These are phyloP conservation scores for Cnemophilus loriae DNA, from an alignment of 2,113 vertebrate genomes.

Conservation along the genomic window DNA sequence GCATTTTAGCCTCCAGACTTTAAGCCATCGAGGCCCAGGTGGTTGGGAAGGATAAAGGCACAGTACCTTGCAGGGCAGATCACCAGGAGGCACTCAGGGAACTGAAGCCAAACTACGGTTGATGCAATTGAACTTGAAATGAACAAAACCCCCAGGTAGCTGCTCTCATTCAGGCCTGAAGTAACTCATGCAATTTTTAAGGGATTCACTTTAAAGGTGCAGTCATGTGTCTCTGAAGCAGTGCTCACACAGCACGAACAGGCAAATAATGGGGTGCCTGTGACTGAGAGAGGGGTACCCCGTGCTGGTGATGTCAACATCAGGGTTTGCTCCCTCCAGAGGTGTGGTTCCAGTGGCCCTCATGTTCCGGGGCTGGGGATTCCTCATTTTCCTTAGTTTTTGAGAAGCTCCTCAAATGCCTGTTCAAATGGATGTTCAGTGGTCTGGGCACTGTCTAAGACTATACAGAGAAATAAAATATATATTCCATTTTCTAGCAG, in stretches of 20 bases:
- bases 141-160: not conserved
- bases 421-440: not conserved
- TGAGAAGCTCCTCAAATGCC: not conserved
- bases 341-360: not conserved
- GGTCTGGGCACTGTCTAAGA: not conserved
- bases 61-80: not conserved
- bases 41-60: not conserved
- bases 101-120: not conserved
- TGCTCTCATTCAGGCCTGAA: not conserved
- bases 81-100: not conserved
- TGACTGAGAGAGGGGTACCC: rapidly evolving
- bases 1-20: not conserved
- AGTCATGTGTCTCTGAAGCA: rapidly evolving
- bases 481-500: not conserved
- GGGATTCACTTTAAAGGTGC: not conserved
- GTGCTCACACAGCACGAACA: rapidly evolving
- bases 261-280: not conserved
- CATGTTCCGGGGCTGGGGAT: not conserved
- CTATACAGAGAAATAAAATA: not conserved
- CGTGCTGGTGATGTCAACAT: rapidly evolving
- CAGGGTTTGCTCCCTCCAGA: not conserved
- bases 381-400: not conserved
- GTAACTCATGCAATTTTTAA: not conserved
- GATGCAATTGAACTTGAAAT: not conserved
- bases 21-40: not conserved